Conservation (phyloP, 1,140 invertebrate species). For the Bactericera cockerelli region DNA sequence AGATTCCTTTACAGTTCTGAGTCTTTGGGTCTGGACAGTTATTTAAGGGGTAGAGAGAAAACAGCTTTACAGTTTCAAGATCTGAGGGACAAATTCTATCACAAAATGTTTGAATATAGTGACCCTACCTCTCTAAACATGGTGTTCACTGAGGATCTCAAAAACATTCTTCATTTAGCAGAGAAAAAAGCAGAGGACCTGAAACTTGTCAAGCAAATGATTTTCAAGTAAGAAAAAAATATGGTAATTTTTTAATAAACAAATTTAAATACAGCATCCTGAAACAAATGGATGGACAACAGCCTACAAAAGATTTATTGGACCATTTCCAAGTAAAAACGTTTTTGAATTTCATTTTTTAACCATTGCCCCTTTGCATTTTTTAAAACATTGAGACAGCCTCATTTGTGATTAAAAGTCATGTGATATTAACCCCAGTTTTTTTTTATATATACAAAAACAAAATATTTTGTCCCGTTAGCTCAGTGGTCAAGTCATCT, state of each 20-base stretch:
- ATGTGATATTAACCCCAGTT: no score
- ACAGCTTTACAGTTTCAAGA: conserved; percentile 38
- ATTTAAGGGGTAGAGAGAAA: conserved; percentile 34
- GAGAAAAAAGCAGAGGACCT: conserved; percentile 42
- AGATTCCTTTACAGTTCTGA: conserved; percentile 16
- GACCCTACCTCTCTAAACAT: conserved; percentile 36
- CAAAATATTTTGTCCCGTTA: no score
- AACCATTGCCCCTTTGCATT: no score
- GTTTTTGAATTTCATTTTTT: no score
- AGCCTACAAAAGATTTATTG: no score
- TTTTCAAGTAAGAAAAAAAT: conserved; percentile 40
- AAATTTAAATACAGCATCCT: conserved; percentile 11
- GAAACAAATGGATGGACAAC: no score
- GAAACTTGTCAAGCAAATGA: conserved; percentile 45
- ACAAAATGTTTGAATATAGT: conserved; percentile 47
- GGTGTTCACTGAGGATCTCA: conserved; percentile 72
- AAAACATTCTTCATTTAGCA: conserved; percentile 57
- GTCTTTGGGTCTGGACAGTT: conserved; percentile 40
- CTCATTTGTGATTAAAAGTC: no score
- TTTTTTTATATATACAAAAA: no score
- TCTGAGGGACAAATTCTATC: conserved; percentile 42
- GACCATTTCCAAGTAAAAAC: no score
- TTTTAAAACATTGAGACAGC: no score
- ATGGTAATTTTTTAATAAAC: not conserved
- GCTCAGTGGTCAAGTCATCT: no score